phyloP scores from a whole-genome alignment of 2,888 invertebrate species.

The Cheilosia impressa region DNA sequence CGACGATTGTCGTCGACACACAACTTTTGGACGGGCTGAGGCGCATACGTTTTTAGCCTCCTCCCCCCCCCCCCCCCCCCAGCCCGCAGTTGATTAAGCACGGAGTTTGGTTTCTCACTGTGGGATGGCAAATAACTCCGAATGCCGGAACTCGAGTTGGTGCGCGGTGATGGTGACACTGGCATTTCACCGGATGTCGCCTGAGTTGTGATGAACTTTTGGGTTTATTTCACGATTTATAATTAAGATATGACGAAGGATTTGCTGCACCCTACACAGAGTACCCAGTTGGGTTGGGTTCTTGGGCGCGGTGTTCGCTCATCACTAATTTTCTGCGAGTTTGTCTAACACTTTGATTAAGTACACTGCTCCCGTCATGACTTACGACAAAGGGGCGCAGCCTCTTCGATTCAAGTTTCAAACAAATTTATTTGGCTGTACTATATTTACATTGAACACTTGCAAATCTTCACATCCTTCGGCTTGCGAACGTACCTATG shows the following conservation, averaged over 20 bases:
- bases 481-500: too few species aligned
- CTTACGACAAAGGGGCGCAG: too few species aligned
- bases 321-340: too few species aligned
- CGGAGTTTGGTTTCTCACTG: neutral
- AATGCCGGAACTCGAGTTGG: constrained; percentile 56
- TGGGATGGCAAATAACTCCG: constrained; percentile 25
- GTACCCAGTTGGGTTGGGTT: too few species aligned
- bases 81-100: neutral
- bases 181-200: constrained; percentile 68
- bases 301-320: too few species aligned
- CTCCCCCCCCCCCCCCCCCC: neutral
- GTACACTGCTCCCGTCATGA: too few species aligned
- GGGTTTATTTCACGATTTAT: constrained; percentile 60
- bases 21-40: constrained; percentile 2
- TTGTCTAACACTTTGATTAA: too few species aligned
- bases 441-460: too few species aligned
- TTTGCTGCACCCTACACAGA: constrained; percentile 2
- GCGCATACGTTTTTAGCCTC: neutral
- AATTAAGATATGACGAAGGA: constrained; percentile 64
- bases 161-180: constrained; percentile 45
- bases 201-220: constrained; percentile 65
- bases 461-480: too few species aligned
- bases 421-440: too few species aligned
- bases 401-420: too few species aligned
- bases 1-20: constrained; percentile 58